Evolutionary conservation across 2,888 invertebrate species (phyloP).

Genomic region (Charanyca ferruginea): DNA sequence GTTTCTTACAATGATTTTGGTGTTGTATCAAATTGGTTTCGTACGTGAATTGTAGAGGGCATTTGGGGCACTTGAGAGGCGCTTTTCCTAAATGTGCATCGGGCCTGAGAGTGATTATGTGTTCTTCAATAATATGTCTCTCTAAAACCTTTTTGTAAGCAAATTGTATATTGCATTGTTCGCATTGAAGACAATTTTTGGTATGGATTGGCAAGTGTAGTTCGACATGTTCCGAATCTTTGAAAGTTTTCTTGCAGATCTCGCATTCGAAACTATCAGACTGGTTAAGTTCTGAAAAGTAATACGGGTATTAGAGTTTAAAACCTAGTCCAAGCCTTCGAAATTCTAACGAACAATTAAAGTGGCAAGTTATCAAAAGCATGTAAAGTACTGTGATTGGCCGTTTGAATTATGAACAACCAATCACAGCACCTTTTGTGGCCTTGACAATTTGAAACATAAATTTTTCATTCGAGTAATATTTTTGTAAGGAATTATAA

Average conservation of each 20-base stretch:
- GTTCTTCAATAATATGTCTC: slow-evolving; percentile 55
- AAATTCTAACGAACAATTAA: no score
- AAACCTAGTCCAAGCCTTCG: no score
- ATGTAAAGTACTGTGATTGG: no score
- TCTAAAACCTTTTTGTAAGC: slow-evolving; percentile 46
- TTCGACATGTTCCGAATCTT: slow-evolving; percentile 57
- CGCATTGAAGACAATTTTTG: slow-evolving; percentile 52
- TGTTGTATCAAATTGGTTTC: slow-evolving; percentile 67
- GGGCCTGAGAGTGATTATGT: no score
- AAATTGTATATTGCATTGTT: slow-evolving; percentile 57
- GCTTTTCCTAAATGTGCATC: no score
- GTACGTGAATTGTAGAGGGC: slow-evolving; percentile 65
- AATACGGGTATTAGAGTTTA: slow-evolving; percentile 1
- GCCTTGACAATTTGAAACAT: no score
- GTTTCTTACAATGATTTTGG: slow-evolving; percentile 58
- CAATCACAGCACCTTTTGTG: no score
- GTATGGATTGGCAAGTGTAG: slow-evolving; percentile 62
- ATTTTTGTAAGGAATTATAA: no score
- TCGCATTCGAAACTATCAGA: slow-evolving; percentile 42
- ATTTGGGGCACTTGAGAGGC: no score
- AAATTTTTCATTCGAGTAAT: no score
- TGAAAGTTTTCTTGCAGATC: slow-evolving; percentile 63
- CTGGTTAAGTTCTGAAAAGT: slow-evolving; percentile 25
- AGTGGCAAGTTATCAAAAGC: no score
- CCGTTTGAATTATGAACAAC: no score